Evolutionary conservation across 2,888 invertebrate species (phyloP).

Genomic region (Thelaira solivaga): DNA sequence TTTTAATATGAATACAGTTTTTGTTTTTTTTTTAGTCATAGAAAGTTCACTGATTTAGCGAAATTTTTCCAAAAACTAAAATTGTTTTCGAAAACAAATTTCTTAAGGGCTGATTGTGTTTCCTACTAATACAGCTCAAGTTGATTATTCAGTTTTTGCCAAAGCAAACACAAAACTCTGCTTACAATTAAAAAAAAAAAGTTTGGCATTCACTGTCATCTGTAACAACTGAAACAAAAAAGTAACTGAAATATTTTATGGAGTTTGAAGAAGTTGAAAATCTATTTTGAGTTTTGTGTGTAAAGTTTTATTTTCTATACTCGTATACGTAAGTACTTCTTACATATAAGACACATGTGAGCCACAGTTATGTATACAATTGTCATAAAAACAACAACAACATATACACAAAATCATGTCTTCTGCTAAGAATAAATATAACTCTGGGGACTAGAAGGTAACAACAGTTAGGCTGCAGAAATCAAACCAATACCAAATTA

Average conservation of each 20-base stretch:
- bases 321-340: too few species aligned
- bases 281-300: conserved; percentile 19
- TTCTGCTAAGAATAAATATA: conserved; percentile 34
- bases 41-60: too few species aligned
- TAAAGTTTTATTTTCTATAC: conserved; percentile 19
- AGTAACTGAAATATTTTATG: conserved; percentile 25
- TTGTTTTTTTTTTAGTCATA: too few species aligned
- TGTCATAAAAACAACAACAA: background rate
- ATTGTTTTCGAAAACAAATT: too few species aligned
- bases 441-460: conserved; percentile 46
- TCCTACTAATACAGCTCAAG: too few species aligned
- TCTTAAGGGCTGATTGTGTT: too few species aligned
- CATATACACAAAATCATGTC: background rate
- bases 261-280: conserved; percentile 28
- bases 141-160: too few species aligned
- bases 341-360: conserved; percentile 11
- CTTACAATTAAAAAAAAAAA: too few species aligned
- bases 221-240: background rate
- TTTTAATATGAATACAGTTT: too few species aligned
- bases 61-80: too few species aligned
- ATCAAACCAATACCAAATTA: conserved; percentile 42
- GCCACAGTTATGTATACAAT: conserved; percentile 27
- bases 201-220: too few species aligned
- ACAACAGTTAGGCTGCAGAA: conserved; percentile 49
- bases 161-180: too few species aligned